A percentile compares a stretch with the other conserved stretches of the same genome.
These are phyloP conservation scores for Pollenia amentaria DNA, from an alignment of 2,888 invertebrate genomes.

Conservation along the genomic window DNA sequence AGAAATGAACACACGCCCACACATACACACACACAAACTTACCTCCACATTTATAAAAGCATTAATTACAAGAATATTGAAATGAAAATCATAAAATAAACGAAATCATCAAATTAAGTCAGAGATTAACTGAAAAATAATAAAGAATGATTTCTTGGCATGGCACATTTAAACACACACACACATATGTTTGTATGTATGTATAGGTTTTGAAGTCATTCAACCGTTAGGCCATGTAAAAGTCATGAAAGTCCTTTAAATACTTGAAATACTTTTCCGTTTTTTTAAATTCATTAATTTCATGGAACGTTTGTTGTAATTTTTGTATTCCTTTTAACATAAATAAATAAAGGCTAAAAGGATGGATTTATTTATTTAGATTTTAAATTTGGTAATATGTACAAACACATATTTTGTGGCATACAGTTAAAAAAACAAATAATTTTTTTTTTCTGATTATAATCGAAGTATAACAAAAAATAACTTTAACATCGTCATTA, in stretches of 20 bases:
- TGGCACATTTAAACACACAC: neutral
- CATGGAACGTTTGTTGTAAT: neutral
- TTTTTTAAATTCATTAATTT: neutral
- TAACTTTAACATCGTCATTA: no score
- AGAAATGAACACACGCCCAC: neutral
- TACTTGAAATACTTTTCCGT: slow-evolving; percentile 21
- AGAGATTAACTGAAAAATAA: neutral
- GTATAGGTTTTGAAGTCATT: neutral
- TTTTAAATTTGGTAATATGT: no score
- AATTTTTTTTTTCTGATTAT: no score
- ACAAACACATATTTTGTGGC: no score
- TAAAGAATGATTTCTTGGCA: neutral
- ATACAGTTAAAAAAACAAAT: no score
- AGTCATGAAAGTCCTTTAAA: neutral
- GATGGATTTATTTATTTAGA: neutral
- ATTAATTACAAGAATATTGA: slow-evolving; percentile 3
- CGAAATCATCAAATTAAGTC: slow-evolving; percentile 39
- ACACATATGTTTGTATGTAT: neutral
- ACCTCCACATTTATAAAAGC: neutral
- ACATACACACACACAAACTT: slow-evolving; percentile 12
- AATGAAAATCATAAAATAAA: slow-evolving; percentile 18
- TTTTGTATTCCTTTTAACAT: neutral
- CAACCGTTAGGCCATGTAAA: slow-evolving; percentile 5
- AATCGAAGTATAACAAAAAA: no score
- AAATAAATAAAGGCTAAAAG: neutral